These are phyloP conservation scores for Drosophila mettleri DNA, from an alignment of 2,888 invertebrate genomes.

Conservation along the genomic window DNA sequence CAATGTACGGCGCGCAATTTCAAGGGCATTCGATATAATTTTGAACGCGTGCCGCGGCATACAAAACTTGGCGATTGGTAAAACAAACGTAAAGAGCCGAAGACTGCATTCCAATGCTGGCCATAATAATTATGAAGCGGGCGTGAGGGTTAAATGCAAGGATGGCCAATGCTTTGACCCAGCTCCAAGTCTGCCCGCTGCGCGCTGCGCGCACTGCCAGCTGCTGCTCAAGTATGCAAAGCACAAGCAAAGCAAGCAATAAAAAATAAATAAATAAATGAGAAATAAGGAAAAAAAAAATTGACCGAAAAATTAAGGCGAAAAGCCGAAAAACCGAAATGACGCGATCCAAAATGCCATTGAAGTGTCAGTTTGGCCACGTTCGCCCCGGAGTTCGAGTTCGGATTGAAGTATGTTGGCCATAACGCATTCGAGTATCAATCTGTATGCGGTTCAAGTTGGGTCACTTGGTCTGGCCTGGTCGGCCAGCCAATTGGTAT, in stretches of 20 bases:
- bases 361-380: slow-evolving; percentile 51
- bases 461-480: slow-evolving; percentile 31
- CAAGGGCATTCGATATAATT: slow-evolving; percentile 53
- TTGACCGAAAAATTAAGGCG: slow-evolving; percentile 27
- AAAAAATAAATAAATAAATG: slow-evolving; percentile 1
- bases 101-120: slow-evolving; percentile 67
- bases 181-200: slow-evolving; percentile 3
- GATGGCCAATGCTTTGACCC: slow-evolving; percentile 39
- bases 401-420: slow-evolving; percentile 13
- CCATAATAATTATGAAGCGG: slow-evolving; percentile 18
- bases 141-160: slow-evolving; percentile 49
- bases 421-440: slow-evolving; percentile 27
- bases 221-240: slow-evolving; percentile 55
- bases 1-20: slow-evolving; percentile 24
- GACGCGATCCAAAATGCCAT: slow-evolving; percentile 63
- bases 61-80: slow-evolving; percentile 21
- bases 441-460: slow-evolving; percentile 30
- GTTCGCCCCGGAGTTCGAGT: neutral
- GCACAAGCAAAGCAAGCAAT: slow-evolving; percentile 41
- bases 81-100: slow-evolving; percentile 19
- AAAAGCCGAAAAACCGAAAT: slow-evolving; percentile 37
- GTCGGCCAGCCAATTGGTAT: slow-evolving; percentile 20
- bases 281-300: slow-evolving; percentile 1
- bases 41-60: slow-evolving; percentile 49
- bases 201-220: too few species aligned